Evolutionary conservation across 2,797 vertebrate genomes (phyloP).

Genomic region (Picus viridis): DNA sequence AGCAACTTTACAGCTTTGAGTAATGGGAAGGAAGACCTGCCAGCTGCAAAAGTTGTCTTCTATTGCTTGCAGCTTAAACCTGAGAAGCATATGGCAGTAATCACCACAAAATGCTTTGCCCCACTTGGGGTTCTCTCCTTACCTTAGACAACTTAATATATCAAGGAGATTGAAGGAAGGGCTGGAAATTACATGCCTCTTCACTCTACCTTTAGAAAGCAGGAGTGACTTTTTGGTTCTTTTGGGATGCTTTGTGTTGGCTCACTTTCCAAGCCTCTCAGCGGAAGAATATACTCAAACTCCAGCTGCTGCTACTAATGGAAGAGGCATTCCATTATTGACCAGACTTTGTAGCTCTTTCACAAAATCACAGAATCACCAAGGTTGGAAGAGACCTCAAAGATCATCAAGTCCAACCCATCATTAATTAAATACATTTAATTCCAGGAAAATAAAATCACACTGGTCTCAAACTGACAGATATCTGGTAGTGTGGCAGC

Average conservation of each 20-base stretch:
- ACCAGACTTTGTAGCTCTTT: not conserved
- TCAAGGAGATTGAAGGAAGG: not conserved
- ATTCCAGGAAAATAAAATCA: fast-evolving
- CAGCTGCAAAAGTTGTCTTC: not conserved
- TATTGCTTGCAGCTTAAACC: not conserved
- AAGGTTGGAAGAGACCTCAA: too few relatives aligned
- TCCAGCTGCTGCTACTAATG: not conserved
- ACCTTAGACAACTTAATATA: not conserved
- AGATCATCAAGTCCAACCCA: too few relatives aligned
- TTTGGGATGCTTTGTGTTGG: not conserved
- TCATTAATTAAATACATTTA: not conserved
- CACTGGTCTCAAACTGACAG: not conserved
- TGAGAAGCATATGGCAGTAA: not conserved
- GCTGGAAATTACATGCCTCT: not conserved
- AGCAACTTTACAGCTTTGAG: not conserved
- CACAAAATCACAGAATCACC: too few relatives aligned
- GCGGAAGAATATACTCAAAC: not conserved
- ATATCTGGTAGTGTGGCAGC: not conserved
- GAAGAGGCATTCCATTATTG: not conserved
- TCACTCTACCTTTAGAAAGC: not conserved
- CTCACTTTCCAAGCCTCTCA: not conserved
- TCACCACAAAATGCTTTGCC: not conserved
- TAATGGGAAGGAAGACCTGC: not conserved
- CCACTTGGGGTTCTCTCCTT: not conserved
- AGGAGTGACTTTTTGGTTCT: not conserved